Conservation (phyloP, 2,797 vertebrate species). For the Coregonus ussuriensis region DNA sequence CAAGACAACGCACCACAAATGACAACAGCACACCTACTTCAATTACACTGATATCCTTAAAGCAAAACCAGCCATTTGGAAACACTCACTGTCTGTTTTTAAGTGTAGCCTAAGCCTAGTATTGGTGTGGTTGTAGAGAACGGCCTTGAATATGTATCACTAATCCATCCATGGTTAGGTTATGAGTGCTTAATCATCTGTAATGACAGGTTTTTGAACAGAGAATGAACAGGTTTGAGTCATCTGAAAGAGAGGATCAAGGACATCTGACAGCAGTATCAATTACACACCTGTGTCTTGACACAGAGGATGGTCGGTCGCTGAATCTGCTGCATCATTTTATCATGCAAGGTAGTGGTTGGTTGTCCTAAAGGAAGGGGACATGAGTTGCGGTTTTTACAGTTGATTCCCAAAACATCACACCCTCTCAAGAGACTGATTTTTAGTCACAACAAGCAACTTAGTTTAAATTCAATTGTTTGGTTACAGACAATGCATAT, state of each 20-base stretch:
- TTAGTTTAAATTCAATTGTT: not conserved
- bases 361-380: slow-evolving; percentile 53
- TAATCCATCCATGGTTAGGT: slow-evolving; percentile 35
- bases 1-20: slow-evolving; percentile 12
- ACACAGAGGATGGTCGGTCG: slow-evolving; percentile 49
- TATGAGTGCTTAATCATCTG: slow-evolving; percentile 36
- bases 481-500: not conserved
- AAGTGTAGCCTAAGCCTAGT: slow-evolving; percentile 25
- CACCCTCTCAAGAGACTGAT: not conserved
- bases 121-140: slow-evolving; percentile 33
- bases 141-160: slow-evolving; percentile 52
- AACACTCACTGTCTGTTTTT: not conserved
- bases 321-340: slow-evolving; percentile 70
- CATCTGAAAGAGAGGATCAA: slow-evolving; percentile 46
- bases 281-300: slow-evolving; percentile 33
- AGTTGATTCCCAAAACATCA: slow-evolving; percentile 10
- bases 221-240: slow-evolving; percentile 41
- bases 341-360: slow-evolving; percentile 47
- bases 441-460: not conserved
- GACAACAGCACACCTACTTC: slow-evolving; percentile 34
- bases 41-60: slow-evolving; percentile 28
- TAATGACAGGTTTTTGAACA: slow-evolving; percentile 53
- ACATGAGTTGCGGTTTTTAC: slow-evolving; percentile 31
- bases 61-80: not conserved
- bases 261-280: slow-evolving; percentile 53